Percentiles rank a stretch among this genome's conserved stretches.
Evolutionary conservation across 2,888 invertebrate species (phyloP).

Genomic region (Sthenelais limicola): DNA sequence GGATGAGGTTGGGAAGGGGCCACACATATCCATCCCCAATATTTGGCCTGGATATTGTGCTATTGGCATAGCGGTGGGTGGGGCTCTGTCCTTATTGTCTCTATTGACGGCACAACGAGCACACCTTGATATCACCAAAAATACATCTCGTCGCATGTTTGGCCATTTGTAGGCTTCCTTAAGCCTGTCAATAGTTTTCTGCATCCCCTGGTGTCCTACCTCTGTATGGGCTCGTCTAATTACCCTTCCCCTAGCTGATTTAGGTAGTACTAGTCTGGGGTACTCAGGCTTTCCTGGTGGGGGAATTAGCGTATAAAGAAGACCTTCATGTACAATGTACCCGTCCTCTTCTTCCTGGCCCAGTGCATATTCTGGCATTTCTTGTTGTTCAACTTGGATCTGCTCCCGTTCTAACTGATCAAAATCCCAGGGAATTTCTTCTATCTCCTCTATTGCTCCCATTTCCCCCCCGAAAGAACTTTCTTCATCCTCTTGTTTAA

Average conservation of each 20-base stretch:
- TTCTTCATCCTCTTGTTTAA: too few species aligned
- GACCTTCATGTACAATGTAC: conserved; percentile 3
- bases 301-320: conserved; percentile 3
- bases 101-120: conserved; percentile 13
- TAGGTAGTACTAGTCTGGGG: conserved; percentile 29
- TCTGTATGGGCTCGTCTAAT: conserved; percentile 10
- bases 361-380: conserved; percentile 5
- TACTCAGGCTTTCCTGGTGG: not conserved
- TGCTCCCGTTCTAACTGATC: not conserved
- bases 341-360: conserved; percentile 6
- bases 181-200: conserved; percentile 9
- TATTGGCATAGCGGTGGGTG: conserved; percentile 5
- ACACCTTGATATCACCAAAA: not conserved
- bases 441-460: too few species aligned
- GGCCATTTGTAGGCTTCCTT: conserved; percentile 33
- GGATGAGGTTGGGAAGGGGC: conserved; percentile 18
- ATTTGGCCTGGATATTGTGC: conserved; percentile 7
- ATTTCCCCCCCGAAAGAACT: too few species aligned
- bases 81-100: not conserved
- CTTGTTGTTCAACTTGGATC: not conserved
- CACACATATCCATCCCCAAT: conserved; percentile 23
- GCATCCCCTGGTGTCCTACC: conserved; percentile 22
- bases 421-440: not conserved
- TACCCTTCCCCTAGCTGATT: not conserved
- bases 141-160: conserved; percentile 8